A percentile compares a stretch with the other conserved stretches of the same genome.
phyloP scores from a whole-genome alignment of 2,113 vertebrate genomes.

The Notarius quadriscutis region DNA sequence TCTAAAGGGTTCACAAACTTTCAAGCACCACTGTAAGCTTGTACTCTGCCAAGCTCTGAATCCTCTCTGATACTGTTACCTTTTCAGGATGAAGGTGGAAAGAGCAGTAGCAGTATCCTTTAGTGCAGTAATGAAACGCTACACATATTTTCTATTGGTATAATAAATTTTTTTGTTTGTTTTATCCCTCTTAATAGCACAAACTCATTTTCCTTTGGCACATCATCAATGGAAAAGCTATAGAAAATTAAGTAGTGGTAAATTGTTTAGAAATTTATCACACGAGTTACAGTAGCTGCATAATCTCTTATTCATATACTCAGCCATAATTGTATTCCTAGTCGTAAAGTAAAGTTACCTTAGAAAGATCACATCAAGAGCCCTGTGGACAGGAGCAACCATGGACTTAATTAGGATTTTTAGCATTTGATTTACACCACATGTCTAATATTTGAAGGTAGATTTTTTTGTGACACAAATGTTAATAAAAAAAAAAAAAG shows the following conservation, averaged over 20 bases:
- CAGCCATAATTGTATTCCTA: not conserved
- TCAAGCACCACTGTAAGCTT: no score
- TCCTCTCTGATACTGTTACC: not conserved
- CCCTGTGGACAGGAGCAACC: no score
- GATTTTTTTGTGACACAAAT: not conserved
- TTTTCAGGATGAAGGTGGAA: not conserved
- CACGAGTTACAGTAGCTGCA: not conserved
- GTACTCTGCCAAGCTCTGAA: no score
- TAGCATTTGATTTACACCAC: not conserved
- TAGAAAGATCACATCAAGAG: not conserved
- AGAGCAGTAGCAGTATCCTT: not conserved
- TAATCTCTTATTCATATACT: not conserved
- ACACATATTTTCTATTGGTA: constrained; percentile 7
- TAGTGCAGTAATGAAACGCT: not conserved
- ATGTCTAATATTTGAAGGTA: not conserved
- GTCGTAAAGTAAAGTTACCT: not conserved
- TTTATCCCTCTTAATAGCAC: not conserved
- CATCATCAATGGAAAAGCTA: not conserved
- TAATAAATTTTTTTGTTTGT: not conserved
- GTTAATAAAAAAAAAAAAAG: not conserved
- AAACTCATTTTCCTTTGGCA: not conserved
- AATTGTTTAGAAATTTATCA: not conserved
- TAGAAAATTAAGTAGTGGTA: not conserved
- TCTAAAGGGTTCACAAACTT: no score
- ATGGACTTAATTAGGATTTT: not conserved